Conservation (phyloP, 2,888 invertebrate genomes). For the Eubasilissa splendida region DNA sequence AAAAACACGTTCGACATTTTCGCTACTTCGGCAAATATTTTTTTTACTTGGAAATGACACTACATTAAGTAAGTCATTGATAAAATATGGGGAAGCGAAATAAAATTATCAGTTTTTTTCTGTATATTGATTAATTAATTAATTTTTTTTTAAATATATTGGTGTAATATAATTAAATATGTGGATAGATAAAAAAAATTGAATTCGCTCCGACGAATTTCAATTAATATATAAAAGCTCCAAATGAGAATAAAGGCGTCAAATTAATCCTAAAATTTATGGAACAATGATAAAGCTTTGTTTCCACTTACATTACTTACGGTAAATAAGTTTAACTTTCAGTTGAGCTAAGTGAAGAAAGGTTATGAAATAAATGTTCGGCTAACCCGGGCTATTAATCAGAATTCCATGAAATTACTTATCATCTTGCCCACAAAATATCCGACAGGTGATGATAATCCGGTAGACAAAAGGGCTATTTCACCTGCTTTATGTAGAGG, state of each 20-base stretch:
- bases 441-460: slow-evolving; percentile 42
- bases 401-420: slow-evolving; percentile 48
- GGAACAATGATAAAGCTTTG: slow-evolving; percentile 37
- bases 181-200: not conserved
- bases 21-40: too few relatives aligned
- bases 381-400: slow-evolving; percentile 44
- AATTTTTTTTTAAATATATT: too few relatives aligned
- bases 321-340: slow-evolving; percentile 35
- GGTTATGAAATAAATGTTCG: slow-evolving; percentile 33
- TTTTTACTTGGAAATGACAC: too few relatives aligned
- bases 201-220: not conserved
- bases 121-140: too few relatives aligned
- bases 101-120: too few relatives aligned
- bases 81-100: too few relatives aligned
- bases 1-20: too few relatives aligned
- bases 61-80: too few relatives aligned
- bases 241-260: slow-evolving; percentile 5
- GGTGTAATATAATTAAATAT: not conserved
- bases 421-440: slow-evolving; percentile 38
- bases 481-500: not conserved
- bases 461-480: slow-evolving; percentile 35
- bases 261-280: slow-evolving; percentile 25
- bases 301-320: slow-evolving; percentile 32
- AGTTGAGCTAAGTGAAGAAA: slow-evolving; percentile 19
- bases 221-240: slow-evolving; percentile 13